Evolutionary conservation across 2,113 vertebrate genomes (phyloP).

Genomic region (Dendropsophus ebraccatus): DNA sequence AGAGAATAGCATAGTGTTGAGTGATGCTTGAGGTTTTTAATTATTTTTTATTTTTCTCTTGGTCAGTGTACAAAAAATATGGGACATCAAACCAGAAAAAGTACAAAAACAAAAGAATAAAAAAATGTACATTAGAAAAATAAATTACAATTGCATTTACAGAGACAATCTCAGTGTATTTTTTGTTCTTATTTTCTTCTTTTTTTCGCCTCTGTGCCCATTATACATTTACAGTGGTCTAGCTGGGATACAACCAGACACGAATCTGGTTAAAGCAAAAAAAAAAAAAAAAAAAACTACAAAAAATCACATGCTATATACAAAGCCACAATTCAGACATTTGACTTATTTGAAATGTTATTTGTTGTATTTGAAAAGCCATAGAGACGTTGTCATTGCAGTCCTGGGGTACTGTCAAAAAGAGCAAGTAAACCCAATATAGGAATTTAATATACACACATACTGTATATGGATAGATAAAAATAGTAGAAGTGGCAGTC

Average conservation of each 20-base stretch:
- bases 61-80: constrained; percentile 45
- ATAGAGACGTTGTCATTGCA: not conserved
- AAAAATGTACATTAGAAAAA: constrained; percentile 43
- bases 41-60: constrained; percentile 42
- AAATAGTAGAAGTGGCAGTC: too few relatives aligned
- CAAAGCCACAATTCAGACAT: constrained; percentile 10
- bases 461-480: too few relatives aligned
- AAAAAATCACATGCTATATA: constrained; percentile 34
- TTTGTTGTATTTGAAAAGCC: constrained; percentile 1
- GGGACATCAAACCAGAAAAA: constrained; percentile 36
- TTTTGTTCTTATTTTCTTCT: not conserved
- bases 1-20: constrained; percentile 28
- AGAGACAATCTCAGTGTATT: not conserved
- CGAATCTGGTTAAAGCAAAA: not conserved
- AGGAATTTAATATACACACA: not conserved
- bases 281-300: not conserved
- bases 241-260: not conserved
- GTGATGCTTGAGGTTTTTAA: constrained; percentile 16
- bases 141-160: constrained; percentile 42
- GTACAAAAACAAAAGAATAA: constrained; percentile 47
- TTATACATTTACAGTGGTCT: constrained; percentile 28
- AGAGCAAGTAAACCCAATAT: not conserved
- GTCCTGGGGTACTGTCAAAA: not conserved
- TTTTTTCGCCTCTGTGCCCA: constrained; percentile 20
- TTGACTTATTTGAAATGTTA: constrained; percentile 15